phyloP scores from a whole-genome alignment of 2,113 vertebrate genomes.

The Sinocyclocheilus anophthalmus region DNA sequence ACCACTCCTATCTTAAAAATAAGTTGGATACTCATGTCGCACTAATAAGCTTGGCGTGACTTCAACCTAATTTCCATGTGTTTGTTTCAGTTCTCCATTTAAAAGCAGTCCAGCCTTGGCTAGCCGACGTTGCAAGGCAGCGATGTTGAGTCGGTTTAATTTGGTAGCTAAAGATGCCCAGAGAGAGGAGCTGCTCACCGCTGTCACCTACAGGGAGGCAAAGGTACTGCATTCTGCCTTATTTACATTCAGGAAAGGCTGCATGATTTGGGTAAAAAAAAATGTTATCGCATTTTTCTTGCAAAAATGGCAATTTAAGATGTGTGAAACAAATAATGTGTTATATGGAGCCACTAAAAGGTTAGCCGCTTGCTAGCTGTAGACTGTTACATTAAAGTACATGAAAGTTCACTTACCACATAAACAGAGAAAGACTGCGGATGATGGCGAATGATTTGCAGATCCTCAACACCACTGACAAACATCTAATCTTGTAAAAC shows the following conservation, averaged over 20 bases:
- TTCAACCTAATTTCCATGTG: slow-evolving; percentile 6
- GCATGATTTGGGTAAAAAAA: not conserved
- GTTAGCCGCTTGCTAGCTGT: too few species aligned
- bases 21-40: not conserved
- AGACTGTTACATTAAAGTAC: too few species aligned
- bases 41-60: not conserved
- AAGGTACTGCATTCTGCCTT: slow-evolving; percentile 77
- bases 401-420: too few species aligned
- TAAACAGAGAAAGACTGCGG: too few species aligned
- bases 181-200: slow-evolving; percentile 75
- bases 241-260: not conserved
- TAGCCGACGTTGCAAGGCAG: slow-evolving; percentile 94
- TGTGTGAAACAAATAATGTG: too few species aligned
- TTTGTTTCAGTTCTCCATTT: slow-evolving; percentile 85
- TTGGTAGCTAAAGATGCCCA: slow-evolving; percentile 81
- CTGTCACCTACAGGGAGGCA: slow-evolving; percentile 81
- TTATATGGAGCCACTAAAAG: too few species aligned
- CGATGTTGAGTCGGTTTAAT: slow-evolving; percentile 92
- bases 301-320: not conserved
- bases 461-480: too few species aligned
- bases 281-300: not conserved
- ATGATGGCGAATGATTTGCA: too few species aligned
- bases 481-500: too few species aligned
- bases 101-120: slow-evolving; percentile 86
- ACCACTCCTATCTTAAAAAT: not conserved